Conservation (phyloP, 2,113 vertebrate genomes). For the Pontoporia blainvillei region DNA sequence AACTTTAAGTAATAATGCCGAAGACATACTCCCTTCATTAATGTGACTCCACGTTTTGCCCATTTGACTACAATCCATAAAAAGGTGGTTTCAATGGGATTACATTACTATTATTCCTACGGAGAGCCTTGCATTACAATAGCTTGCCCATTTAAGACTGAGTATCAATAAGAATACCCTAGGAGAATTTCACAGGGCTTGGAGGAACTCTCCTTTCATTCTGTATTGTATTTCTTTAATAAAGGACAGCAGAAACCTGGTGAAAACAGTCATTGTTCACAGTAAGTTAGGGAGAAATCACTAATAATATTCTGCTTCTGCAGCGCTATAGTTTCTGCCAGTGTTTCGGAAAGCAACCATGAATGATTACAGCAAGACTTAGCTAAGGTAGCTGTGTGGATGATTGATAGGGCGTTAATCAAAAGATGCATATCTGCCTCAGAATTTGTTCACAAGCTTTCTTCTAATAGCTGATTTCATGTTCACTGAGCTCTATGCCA, state of each 20-base stretch:
- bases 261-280: conserved; percentile 84
- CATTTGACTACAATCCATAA: conserved; percentile 75
- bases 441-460: conserved; percentile 93
- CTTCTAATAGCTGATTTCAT: conserved; percentile 93
- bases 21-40: conserved; percentile 75
- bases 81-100: conserved; percentile 76
- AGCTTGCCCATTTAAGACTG: conserved; percentile 78
- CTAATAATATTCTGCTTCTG: conserved; percentile 83
- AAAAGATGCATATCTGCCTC: conserved; percentile 94
- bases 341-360: conserved; percentile 82
- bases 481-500: conserved; percentile 90
- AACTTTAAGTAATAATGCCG: conserved; percentile 71
- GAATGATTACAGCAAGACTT: conserved; percentile 86
- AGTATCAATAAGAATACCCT: conserved; percentile 81
- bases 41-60: conserved; percentile 74
- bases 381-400: conserved; percentile 87
- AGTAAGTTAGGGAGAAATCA: conserved; percentile 82
- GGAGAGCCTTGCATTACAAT: conserved; percentile 74
- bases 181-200: conserved; percentile 76
- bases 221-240: conserved; percentile 80
- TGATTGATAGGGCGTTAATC: conserved; percentile 95
- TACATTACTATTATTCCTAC: conserved; percentile 79
- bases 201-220: conserved; percentile 80
- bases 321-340: conserved; percentile 78
- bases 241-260: conserved; percentile 78